Evolutionary conservation across 2,888 invertebrate genomes (phyloP).

Genomic region (Ennomos fuscantarius): DNA sequence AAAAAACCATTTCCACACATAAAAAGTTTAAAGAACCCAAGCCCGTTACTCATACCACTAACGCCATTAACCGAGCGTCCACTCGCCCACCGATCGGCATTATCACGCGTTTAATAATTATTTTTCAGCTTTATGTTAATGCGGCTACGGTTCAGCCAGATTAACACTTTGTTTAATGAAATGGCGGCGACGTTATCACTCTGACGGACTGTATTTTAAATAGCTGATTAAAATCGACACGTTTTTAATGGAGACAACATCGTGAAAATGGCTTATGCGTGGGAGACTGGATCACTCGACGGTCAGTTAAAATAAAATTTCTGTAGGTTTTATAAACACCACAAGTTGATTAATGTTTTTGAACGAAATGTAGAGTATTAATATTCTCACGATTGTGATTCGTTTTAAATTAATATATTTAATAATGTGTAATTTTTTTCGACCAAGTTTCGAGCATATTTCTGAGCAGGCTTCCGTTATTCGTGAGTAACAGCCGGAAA

Average conservation of each 20-base stretch:
- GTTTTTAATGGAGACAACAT: slow-evolving; percentile 18
- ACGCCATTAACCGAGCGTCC: slow-evolving; percentile 21
- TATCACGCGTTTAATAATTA: slow-evolving; percentile 52
- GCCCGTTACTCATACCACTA: slow-evolving; percentile 20
- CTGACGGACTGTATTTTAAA: slow-evolving; percentile 11
- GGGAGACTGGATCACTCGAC: too few relatives aligned
- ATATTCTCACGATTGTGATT: too few relatives aligned
- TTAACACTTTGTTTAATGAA: slow-evolving; percentile 71
- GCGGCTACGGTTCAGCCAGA: slow-evolving; percentile 61
- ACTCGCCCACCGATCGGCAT: slow-evolving; percentile 21
- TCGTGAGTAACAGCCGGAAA: too few relatives aligned
- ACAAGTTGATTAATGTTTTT: too few relatives aligned
- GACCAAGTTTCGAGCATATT: too few relatives aligned
- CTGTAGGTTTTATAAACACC: too few relatives aligned
- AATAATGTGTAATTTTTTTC: too few relatives aligned
- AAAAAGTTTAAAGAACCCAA: slow-evolving; percentile 7
- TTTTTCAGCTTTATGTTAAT: slow-evolving; percentile 65
- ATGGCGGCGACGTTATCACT: slow-evolving; percentile 51
- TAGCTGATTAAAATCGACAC: neutral
- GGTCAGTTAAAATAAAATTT: too few relatives aligned
- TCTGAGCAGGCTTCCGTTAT: too few relatives aligned
- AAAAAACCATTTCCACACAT: neutral
- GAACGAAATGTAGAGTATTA: too few relatives aligned
- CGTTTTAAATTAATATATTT: too few relatives aligned
- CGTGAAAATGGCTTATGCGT: neutral